Evolutionary conservation across 2,888 invertebrate genomes (phyloP).

Genomic region (Drosophila engyochracea): DNA sequence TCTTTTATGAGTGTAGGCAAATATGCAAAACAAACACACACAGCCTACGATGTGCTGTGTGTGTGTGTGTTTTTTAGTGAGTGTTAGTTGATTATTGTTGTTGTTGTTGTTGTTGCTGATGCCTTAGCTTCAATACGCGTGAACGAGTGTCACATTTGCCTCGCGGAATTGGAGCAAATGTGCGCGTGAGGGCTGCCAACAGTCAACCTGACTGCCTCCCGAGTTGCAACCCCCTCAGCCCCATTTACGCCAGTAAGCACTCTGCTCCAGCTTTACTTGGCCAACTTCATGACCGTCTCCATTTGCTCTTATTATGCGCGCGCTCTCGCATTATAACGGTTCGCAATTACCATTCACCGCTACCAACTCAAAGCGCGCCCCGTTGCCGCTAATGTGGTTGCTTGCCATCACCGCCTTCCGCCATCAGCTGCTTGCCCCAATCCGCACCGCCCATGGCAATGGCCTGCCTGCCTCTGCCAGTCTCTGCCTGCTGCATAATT

Average conservation of each 20-base stretch:
- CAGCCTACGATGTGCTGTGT: background rate
- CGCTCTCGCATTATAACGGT: slow-evolving; percentile 79
- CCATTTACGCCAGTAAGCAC: background rate
- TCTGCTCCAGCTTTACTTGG: slow-evolving; percentile 2
- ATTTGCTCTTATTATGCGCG: slow-evolving; percentile 73
- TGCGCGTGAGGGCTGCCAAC: slow-evolving; percentile 61
- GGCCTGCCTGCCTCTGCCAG: background rate
- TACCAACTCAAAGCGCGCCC: slow-evolving; percentile 68
- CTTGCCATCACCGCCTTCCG: slow-evolving; percentile 19
- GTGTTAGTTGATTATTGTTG: background rate
- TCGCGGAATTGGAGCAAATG: slow-evolving; percentile 74
- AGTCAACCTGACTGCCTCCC: slow-evolving; percentile 27
- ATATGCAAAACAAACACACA: slow-evolving; percentile 13
- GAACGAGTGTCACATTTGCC: slow-evolving; percentile 75
- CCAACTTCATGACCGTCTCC: slow-evolving; percentile 42
- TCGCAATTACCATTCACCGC: slow-evolving; percentile 81
- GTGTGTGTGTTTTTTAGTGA: background rate
- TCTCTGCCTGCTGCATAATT: slow-evolving; percentile 64
- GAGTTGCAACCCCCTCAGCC: background rate
- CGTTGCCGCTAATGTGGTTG: slow-evolving; percentile 73
- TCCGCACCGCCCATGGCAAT: slow-evolving; percentile 1
- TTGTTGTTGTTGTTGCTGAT: background rate
- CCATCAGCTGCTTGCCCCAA: background rate
- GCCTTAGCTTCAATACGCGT: slow-evolving; percentile 31
- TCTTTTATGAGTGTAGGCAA: slow-evolving; percentile 37